A percentile compares a stretch with the other conserved stretches of the same genome.
Evolutionary conservation across 1,140 invertebrate species (phyloP).

Genomic region (Araneus ventricosus): DNA sequence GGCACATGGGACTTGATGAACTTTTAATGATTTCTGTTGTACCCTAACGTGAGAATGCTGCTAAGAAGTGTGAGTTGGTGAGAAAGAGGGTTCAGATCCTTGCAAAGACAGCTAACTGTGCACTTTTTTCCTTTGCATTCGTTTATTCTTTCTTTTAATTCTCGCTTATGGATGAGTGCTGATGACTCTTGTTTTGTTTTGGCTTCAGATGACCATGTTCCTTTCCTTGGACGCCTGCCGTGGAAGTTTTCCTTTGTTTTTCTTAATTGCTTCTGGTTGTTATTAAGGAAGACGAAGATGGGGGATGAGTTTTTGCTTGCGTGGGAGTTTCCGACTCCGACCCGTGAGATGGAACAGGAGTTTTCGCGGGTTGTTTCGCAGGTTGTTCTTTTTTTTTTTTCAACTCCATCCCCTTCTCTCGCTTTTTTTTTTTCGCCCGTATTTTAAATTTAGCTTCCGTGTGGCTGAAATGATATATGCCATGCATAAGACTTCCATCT

Average conservation of each 20-base stretch:
- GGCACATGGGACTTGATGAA: conserved; percentile 31
- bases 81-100: conserved; percentile 2
- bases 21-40: conserved; percentile 59
- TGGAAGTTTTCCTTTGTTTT: conserved; percentile 22
- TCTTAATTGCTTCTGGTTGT: conserved; percentile 32
- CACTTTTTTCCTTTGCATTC: background rate
- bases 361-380: conserved; percentile 9
- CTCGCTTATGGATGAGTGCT: conserved; percentile 39
- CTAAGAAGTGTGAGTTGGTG: background rate
- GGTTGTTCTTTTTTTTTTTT: background rate
- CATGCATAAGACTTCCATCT: background rate
- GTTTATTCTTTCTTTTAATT: conserved; percentile 17
- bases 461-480: background rate
- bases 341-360: conserved; percentile 6
- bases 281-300: background rate
- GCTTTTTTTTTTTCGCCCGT: background rate
- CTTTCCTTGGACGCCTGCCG: conserved; percentile 2
- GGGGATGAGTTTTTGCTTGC: background rate
- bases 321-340: conserved; percentile 25
- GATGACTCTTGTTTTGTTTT: conserved; percentile 18
- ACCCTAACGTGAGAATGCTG: conserved; percentile 14
- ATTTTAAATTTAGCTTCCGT: background rate
- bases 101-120: conserved; percentile 23
- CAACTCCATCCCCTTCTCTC: background rate
- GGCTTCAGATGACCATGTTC: background rate